A percentile compares a stretch with the other conserved stretches of the same genome.
Evolutionary conservation across 2,888 invertebrate genomes (phyloP).

Genomic region (Aplocera efformata): DNA sequence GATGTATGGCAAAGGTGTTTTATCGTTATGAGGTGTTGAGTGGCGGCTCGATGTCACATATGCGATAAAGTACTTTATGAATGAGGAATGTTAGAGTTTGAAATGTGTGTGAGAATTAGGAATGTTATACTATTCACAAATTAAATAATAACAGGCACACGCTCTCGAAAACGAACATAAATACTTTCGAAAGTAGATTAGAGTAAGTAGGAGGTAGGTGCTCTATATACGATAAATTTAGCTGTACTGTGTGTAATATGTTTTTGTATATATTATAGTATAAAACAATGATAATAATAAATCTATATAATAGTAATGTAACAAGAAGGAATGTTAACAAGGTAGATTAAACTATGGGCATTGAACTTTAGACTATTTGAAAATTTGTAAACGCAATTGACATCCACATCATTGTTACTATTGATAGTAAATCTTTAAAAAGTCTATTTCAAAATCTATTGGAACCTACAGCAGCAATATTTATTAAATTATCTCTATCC

Average conservation of each 20-base stretch:
- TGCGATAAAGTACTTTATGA: constrained; percentile 33
- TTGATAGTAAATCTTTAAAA: no score
- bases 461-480: no score
- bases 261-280: no score
- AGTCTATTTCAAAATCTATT: no score
- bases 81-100: constrained; percentile 29
- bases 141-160: neutral
- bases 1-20: constrained; percentile 33
- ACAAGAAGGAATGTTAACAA: constrained; percentile 12
- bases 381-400: no score
- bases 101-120: constrained; percentile 23
- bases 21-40: constrained; percentile 48
- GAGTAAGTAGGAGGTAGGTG: constrained; percentile 3
- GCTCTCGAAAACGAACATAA: no score
- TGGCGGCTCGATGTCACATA: constrained; percentile 66
- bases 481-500: neutral
- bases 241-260: no score
- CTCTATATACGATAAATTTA: no score
- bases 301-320: neutral
- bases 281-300: no score
- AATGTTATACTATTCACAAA: constrained; percentile 20
- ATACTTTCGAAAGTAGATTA: neutral
- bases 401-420: no score
- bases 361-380: constrained; percentile 13
- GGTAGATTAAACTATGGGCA: constrained; percentile 24